Evolutionary conservation across 1,140 invertebrate genomes (phyloP), one percentile per base, ranked within the genome.

Genomic region (Acromyrmex heyeri): DNA sequence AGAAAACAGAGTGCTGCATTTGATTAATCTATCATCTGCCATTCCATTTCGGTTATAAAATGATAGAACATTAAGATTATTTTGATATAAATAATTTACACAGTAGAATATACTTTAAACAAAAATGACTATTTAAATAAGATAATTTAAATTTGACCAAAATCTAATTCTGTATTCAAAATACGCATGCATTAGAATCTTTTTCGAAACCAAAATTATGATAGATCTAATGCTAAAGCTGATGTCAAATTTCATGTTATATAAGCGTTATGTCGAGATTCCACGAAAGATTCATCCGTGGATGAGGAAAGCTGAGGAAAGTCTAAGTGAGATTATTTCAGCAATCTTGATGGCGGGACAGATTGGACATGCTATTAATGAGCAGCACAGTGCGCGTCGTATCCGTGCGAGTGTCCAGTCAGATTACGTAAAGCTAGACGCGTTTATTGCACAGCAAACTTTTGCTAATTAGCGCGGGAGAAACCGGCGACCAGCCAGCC

Each of bases 401-500:
- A 87, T 76, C 79, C 86, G 64, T 65, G 82, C 78, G 87, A 88
- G 78, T 93, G 93, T 92, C 93, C 92, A 89, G 89, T 77, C 78
- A 44, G 75, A 69, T 93, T 94, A 94, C 93, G 89, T 94, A 94
- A 94, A 93, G 67, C 85, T 89, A 90, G 90, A 91, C 92, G 91
- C 92, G 91, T 94, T 94, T 94, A 93, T 95, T 94, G 93, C 94
- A 94, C 93, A 90, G 94, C 92, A 92, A 94, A 94, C 93, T 95
- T 94, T 95, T 95, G 93, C 93, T 94, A 94, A 95, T 95, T 95
- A 95, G 91, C 88, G 81, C 92, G 93, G 85, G 94, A 95, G 94
- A 95, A 95, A 94, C 93, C 93, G 81, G 91, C 93, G 93, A 93
- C 92, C 94, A 95, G 91, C 94, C 88, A 93, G 91, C 93, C 93